Conservation (phyloP, 2,113 vertebrate species). For the Nanorana parkeri region DNA sequence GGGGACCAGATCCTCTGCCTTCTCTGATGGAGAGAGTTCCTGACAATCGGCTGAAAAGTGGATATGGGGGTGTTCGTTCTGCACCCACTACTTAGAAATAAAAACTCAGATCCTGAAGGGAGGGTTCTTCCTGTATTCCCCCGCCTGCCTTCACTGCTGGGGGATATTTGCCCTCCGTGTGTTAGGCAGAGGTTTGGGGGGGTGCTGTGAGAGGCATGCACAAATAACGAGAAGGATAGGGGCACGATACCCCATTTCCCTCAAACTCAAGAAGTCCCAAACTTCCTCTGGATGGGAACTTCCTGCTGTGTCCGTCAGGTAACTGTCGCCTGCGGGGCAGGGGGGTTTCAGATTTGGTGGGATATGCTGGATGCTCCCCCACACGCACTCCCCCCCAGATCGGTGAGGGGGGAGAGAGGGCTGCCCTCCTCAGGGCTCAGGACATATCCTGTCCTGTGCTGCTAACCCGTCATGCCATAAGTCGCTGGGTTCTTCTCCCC, state of each 20-base stretch:
- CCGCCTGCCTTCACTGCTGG: conserved; percentile 51
- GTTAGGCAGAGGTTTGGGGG: conserved; percentile 51
- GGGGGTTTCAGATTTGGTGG: conserved; percentile 47
- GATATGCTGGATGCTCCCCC: conserved; percentile 42
- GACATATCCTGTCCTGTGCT: conserved; percentile 78
- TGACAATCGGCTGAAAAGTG: conserved; percentile 40
- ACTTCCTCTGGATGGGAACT: conserved; percentile 66
- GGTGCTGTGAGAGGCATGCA: conserved; percentile 56
- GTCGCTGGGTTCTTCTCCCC: conserved; percentile 78
- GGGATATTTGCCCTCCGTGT: conserved; percentile 46
- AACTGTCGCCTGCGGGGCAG: conserved; percentile 49
- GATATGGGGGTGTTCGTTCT: conserved; percentile 36
- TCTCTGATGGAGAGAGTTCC: conserved; percentile 34
- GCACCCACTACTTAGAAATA: conserved; percentile 37
- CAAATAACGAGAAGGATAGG: conserved; percentile 55
- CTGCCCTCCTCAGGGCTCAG: conserved; percentile 78
- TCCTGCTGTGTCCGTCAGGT: conserved; percentile 65
- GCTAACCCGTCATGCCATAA: conserved; percentile 88
- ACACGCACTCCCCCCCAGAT: conserved; percentile 49
- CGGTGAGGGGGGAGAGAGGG: conserved; percentile 75
- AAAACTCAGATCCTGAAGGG: conserved; percentile 32
- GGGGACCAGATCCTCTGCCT: conserved; percentile 28
- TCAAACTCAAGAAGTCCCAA: conserved; percentile 52
- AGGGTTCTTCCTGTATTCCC: conserved; percentile 36
- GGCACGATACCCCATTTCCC: conserved; percentile 38